Evolutionary conservation across 2,888 invertebrate species (phyloP).

Genomic region (Zhengitettix transpicula): DNA sequence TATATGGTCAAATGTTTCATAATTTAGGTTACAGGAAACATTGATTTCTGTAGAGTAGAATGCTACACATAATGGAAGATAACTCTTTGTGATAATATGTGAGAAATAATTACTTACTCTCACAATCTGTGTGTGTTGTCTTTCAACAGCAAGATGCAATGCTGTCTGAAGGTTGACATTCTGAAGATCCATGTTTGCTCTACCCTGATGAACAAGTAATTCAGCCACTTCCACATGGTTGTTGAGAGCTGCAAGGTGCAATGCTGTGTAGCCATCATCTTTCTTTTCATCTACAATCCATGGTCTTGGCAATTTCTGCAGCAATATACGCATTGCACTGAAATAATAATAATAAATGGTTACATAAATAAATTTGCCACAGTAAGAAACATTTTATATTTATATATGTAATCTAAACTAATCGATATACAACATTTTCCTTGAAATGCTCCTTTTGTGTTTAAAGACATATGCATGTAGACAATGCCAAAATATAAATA

Average conservation of each 20-base stretch:
- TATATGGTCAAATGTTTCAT: too few relatives aligned
- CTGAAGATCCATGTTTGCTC: constrained; percentile 87
- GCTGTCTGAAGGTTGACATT: constrained; percentile 91
- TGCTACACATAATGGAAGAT: constrained; percentile 6
- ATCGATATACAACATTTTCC: too few relatives aligned
- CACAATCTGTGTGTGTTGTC: constrained; percentile 96
- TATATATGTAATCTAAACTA: too few relatives aligned
- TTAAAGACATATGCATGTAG: too few relatives aligned
- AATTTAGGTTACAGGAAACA: too few relatives aligned
- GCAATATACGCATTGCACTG: constrained; percentile 90
- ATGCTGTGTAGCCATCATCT: constrained; percentile 93
- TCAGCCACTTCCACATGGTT: constrained; percentile 95
- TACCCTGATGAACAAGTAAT: constrained; percentile 68
- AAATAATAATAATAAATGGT: neutral
- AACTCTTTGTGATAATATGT: too few relatives aligned
- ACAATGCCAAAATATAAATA: too few relatives aligned
- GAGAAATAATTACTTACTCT: constrained; percentile 36
- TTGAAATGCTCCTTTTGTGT: too few relatives aligned
- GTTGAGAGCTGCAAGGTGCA: constrained; percentile 89
- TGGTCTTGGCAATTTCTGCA: constrained; percentile 79
- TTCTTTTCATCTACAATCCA: constrained; percentile 99
- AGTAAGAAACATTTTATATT: too few relatives aligned
- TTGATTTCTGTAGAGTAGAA: neutral
- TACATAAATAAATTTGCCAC: too few relatives aligned
- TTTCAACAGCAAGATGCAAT: constrained; percentile 85